phyloP scores from a whole-genome alignment of 64 coral and sea anemone genomes.

The Pachyseris speciosa region DNA sequence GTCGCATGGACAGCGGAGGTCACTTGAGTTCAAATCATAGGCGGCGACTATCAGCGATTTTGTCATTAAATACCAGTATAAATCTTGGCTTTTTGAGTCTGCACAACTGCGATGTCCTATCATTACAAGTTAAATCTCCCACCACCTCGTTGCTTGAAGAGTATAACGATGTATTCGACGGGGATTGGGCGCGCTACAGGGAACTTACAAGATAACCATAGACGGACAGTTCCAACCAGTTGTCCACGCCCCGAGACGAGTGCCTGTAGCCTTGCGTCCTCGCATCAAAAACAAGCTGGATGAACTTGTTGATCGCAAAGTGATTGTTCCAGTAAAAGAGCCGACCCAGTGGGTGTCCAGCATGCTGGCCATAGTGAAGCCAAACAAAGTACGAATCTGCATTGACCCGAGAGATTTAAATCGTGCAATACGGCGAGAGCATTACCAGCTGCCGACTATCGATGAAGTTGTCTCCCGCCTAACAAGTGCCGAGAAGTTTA shows the following conservation, averaged over 20 bases:
- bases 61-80: slow-evolving; percentile 23
- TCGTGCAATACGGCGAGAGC: slow-evolving; percentile 10
- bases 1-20: neutral
- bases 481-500: slow-evolving; percentile 37
- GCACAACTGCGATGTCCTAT: neutral
- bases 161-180: slow-evolving; percentile 32
- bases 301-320: slow-evolving; percentile 6
- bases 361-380: slow-evolving; percentile 47
- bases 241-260: slow-evolving; percentile 20
- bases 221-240: slow-evolving; percentile 2
- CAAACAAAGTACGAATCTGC: slow-evolving; percentile 45
- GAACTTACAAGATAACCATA: neutral
- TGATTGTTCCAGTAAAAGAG: slow-evolving; percentile 22
- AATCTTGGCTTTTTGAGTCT: slow-evolving; percentile 21
- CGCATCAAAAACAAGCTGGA: slow-evolving; percentile 45
- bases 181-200: slow-evolving; percentile 18
- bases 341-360: slow-evolving; percentile 58
- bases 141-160: neutral
- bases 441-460: slow-evolving; percentile 47
- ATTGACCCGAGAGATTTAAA: slow-evolving; percentile 27
- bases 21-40: slow-evolving; percentile 7
- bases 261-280: slow-evolving; percentile 4
- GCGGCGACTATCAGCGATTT: slow-evolving; percentile 28
- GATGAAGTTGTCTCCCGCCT: slow-evolving; percentile 10
- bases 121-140: neutral